Evolutionary conservation across 1,140 invertebrate species (phyloP), one percentile per base, ranked within the genome.

Genomic region (Brachionus rotundiformis): DNA sequence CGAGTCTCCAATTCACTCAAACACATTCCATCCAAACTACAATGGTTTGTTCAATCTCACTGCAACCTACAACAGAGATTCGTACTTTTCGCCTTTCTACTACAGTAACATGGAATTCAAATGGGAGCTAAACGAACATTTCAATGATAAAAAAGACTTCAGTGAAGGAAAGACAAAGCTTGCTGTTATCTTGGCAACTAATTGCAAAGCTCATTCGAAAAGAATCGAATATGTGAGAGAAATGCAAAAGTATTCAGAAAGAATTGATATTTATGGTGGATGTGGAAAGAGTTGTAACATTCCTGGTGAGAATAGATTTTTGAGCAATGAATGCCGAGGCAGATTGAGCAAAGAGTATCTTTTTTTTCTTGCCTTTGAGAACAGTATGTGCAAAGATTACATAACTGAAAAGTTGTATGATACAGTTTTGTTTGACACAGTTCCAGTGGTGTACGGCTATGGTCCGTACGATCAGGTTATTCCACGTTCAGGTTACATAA

Each of bases 361-460:
- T 31, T 81, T 81, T 81, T 81, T 59, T 39, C 23, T 81, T 1
- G 79, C 85, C 0, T 87, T 88, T 82, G 86, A 87, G 80, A 88
- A 87, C 82, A 85, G 84, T 16, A 84, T 86, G 59, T 88, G 87
- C 82, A 59, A 83, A 61, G 84, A 87, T 68, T 88, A 88, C 79
- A 83, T 86, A 19, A 87, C 86, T 36, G 87, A 88, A 82, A 88
- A 88, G 82, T 84, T 86, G 59, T 88, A 85, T 44, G 36, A 63
- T 7, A 41, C 44, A 13, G 1, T 81, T 19, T n/a, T 33, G 6
- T 47, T 25, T 65, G 44, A 63, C 29, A 68, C 19, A 19, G 47
- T 54, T 1, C 47, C 47, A 54, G 47, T 54, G 16, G 47, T 54
- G 47, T 54, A 68, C 63, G 76, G 76, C 29, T 31, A 39, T 16